phyloP scores from a whole-genome alignment of 2,113 vertebrate genomes.

The Dermatemys mawii region DNA sequence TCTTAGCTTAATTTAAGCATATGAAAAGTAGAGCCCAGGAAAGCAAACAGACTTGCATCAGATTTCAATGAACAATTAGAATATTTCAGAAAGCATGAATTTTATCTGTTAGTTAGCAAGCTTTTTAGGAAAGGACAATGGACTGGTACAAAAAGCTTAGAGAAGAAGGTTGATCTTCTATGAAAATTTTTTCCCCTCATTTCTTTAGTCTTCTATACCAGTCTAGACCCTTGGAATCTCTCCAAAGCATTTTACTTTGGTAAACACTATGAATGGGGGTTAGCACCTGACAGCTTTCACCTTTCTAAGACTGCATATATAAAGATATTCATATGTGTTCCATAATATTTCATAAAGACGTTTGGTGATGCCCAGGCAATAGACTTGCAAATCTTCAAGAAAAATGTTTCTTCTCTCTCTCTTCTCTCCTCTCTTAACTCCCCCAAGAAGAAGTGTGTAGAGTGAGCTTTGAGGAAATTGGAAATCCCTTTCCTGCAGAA shows the following conservation, averaged over 20 bases:
- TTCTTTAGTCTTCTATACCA: neutral
- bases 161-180: neutral
- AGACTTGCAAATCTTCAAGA: neutral
- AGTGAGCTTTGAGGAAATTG: neutral
- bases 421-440: neutral
- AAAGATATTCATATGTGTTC: neutral
- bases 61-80: neutral
- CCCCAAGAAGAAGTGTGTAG: neutral
- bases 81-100: neutral
- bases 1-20: neutral
- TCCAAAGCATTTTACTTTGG: neutral
- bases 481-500: slow-evolving; percentile 19
- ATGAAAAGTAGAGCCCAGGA: neutral
- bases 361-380: neutral
- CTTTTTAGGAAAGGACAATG: neutral
- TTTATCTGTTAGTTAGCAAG: neutral
- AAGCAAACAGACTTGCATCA: neutral
- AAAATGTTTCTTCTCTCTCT: neutral
- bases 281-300: neutral
- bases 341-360: neutral
- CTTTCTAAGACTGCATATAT: neutral
- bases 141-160: neutral
- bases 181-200: neutral
- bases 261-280: neutral
- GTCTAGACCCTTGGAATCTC: neutral